phyloP scores from a whole-genome alignment of 2,797 vertebrate species.

The Cossypha heuglini region DNA sequence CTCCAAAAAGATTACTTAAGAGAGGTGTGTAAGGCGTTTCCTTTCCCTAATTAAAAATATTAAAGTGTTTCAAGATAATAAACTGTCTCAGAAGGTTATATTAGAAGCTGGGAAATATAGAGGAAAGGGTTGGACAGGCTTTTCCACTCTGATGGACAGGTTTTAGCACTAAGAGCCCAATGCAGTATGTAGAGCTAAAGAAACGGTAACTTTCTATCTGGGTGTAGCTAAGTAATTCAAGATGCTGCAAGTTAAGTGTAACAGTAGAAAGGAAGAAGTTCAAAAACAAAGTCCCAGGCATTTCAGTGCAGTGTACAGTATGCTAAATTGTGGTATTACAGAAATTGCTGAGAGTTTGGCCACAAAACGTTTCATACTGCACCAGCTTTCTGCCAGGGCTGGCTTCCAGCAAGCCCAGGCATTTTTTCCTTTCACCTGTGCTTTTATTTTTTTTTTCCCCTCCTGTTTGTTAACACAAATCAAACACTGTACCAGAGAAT shows the following conservation, averaged over 20 bases:
- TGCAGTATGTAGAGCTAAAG: not conserved
- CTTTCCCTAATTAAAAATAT: not conserved
- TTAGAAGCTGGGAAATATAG: not conserved
- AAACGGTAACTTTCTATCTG: slow-evolving; percentile 35
- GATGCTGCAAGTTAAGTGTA: slow-evolving; percentile 61
- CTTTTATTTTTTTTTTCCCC: not conserved
- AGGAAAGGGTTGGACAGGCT: not conserved
- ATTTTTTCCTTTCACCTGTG: slow-evolving; percentile 3
- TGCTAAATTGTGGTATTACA: slow-evolving; percentile 28
- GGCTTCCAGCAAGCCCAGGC: not conserved
- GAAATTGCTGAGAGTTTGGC: slow-evolving; percentile 21
- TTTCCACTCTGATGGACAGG: not conserved
- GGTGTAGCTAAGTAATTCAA: slow-evolving; percentile 59
- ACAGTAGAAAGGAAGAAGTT: slow-evolving; percentile 56
- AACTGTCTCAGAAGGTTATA: not conserved
- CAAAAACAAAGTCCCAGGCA: slow-evolving; percentile 48
- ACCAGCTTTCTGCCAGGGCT: not conserved
- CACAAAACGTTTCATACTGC: not conserved
- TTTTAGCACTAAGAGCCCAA: not conserved
- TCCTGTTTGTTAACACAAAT: not conserved
- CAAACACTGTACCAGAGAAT: not conserved
- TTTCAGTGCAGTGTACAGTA: not conserved
- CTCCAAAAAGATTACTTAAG: not conserved
- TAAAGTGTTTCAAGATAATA: not conserved
- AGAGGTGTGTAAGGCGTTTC: not conserved